Evolutionary conservation across 1,140 invertebrate genomes (phyloP), one percentile per base, ranked within the genome.

Genomic region (Drusus annulatus): DNA sequence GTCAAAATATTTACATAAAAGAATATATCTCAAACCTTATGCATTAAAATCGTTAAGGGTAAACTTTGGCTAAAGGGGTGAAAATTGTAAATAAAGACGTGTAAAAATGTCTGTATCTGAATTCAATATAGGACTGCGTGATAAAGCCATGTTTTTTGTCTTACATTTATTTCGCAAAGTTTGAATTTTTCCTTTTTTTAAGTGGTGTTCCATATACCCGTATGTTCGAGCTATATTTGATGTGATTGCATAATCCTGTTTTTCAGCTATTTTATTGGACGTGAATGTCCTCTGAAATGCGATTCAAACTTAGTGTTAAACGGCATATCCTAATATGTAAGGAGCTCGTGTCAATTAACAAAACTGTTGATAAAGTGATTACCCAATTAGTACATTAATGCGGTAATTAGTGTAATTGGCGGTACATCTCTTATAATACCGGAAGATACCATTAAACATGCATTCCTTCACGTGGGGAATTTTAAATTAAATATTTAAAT

Each of bases 341-440:
- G 69, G 1, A 74, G 69, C 69, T 74, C 51, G 21, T 74, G 69
- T 54, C 51, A 74, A 74, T 74, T 74, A 74, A 56, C 51, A 28
- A 74, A 54, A 28, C 51, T 74, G 50, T 74, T 36, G 65, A 69
- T 74, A 74, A 74, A 74, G 19, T 31, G 69, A 74, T 74, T 74
- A 28, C 52, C 21, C 69, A 52, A 74, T 74, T 74, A 74, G 69
- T 51, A 0, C 36, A 71, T 71, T 71, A 71, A 54, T 25, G 13
- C 17, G 3, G 51, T 74, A 74, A 74, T 74, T 74, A 74, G 54
- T 52, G 16, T 7, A 73, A 74, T 19, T 56, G 69, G 28, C 21
- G 17, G 69, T n/a, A 74, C 51, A 74, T 51, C 52, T 74, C 31
- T 8, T 74, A 15, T 25, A 25, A 15, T 28, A 74, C 62, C 62